Percentiles rank a stretch among this genome's conserved stretches.
These are phyloP conservation scores for Ptychadena robeensis DNA, from an alignment of 2,797 vertebrate species.

Conservation along the genomic window DNA sequence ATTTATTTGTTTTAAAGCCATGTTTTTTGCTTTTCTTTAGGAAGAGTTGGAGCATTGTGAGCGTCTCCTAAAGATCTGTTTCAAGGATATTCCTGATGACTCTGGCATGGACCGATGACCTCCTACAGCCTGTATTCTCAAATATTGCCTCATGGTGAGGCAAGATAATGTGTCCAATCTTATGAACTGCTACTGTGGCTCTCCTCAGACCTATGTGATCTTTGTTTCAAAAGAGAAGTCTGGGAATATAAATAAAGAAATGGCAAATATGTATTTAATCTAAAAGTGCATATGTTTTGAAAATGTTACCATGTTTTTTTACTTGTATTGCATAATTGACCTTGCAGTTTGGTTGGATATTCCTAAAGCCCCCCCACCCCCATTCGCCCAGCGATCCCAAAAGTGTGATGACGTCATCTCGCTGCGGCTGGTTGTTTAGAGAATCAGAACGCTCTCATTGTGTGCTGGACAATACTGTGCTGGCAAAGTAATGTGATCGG, in stretches of 20 bases:
- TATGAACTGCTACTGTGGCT: not conserved
- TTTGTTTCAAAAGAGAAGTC: conserved; percentile 56
- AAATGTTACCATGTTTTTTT: no score
- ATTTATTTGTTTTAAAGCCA: not conserved
- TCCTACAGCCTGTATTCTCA: not conserved
- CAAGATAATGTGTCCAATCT: not conserved
- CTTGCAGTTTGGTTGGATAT: no score
- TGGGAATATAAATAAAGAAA: conserved; percentile 27
- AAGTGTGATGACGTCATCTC: no score
- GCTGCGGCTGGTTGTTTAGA: no score
- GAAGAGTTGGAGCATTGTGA: conserved; percentile 89
- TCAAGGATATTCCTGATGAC: conserved; percentile 74
- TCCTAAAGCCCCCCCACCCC: no score
- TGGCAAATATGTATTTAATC: not conserved
- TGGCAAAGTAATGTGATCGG: no score
- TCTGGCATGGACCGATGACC: conserved; percentile 86
- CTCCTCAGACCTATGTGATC: conserved; percentile 16
- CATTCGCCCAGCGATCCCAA: no score
- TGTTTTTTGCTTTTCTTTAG: conserved; percentile 68
- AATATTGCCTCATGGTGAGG: conserved; percentile 21
- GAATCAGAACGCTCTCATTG: no score
- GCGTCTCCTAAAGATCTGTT: conserved; percentile 78
- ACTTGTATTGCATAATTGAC: no score
- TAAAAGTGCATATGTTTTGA: no score
- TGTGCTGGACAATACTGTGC: no score